Base-by-base conservation (phyloP, 2,888 invertebrate species). In the Mimumesa dahlbomi region DNA sequence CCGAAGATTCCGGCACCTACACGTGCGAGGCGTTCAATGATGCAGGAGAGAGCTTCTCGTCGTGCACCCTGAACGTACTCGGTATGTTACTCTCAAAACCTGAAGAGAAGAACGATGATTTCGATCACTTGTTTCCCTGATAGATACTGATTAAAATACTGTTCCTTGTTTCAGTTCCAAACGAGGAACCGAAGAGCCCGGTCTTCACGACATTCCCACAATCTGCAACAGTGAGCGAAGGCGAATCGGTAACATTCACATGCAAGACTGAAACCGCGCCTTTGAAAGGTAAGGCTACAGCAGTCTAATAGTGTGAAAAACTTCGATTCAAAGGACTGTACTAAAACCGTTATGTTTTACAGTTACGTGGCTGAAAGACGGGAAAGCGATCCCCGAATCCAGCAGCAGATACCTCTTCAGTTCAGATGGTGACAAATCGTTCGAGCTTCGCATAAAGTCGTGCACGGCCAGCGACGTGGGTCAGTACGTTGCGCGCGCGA, bases 1-100 rank as follows among this genome's bases (percentile, higher is more conserved):
- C 98, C 0, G 98, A 98, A 91, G 97, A 97, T 89, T 91, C 94
- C 86, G 98, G 98, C 68, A 95, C 96, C 11, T 98, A 98, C 91
- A 97, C 97, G 13, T 98, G 98, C 90, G 98, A 98, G 90, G 97
- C 98, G 77, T 97, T 97, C 91, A 98, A 97, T 90, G 96, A 97
- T 90, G 94, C 94, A 53, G 97, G 97, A 75, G 97, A 97, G 90
- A 95, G 96, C 77, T 97, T 97, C 92, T 97, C 97, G 87, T 96
- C 96, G 82, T 97, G 97, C 90, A 94, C 96, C 75, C 92, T 98
- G 68, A 94, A 94, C 84, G 97, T 98, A 65, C 89, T 93, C 65
- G 92, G 93, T 92, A 89, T 83, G 72, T n/a, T n/a, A n/a, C n/a
- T n/a, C n/a, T n/a, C n/a, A n/a, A n/a, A n/a, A n/a, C n/a, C n/a